Base-by-base conservation (phyloP, 2,113 vertebrate genomes). In the Megaceryle maxima region DNA sequence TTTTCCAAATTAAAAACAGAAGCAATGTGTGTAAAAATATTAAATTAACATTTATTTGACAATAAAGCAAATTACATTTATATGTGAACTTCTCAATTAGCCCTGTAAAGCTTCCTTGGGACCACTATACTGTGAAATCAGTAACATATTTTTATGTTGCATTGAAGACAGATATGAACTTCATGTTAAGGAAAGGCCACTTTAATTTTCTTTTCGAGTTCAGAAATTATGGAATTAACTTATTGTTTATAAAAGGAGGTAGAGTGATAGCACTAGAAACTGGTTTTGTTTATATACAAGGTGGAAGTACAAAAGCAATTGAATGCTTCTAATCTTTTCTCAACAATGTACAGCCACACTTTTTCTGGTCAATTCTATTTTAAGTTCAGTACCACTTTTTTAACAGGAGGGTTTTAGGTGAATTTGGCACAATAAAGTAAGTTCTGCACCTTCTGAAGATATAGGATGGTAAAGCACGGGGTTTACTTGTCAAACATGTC, bases 21-120 rank as follows among this genome's bases (percentile, higher is more conserved):
- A 97, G 85, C 83, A 87, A 93, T 80, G 35, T 84, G 83, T 90
- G 83, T 94, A 62, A 92, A 97, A 96, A 94, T 94, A 97, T 96
- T 93, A 96, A 97, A 97, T 96, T 96, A 97, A 97, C 96, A 97
- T 95, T 97, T 92, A 97, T 95, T 97, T 97, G 96, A 95, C 96
- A 97, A 67, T 93, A 89, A 92, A 98, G 96, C 89, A 97, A 92
- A 98, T 97, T 98, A 94, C 60, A 63, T 96, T 93, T 95, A 91
- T 94, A 92, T 90, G 48, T 95, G 77, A 96, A 95, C 94, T 97
- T 97, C 95, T 97, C 94, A 97, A 95, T 97, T 98, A 97, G 80
- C 73, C 90, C 11, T 74, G 7, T 67, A 95, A 97, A 76, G 41
- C 72, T 97, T 97, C 78, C 69, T 92, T 95, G 89, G 94, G 96